Conservation (phyloP, 53 echinoderm and acorn worm genomes). For the Apostichopus leukothele region DNA sequence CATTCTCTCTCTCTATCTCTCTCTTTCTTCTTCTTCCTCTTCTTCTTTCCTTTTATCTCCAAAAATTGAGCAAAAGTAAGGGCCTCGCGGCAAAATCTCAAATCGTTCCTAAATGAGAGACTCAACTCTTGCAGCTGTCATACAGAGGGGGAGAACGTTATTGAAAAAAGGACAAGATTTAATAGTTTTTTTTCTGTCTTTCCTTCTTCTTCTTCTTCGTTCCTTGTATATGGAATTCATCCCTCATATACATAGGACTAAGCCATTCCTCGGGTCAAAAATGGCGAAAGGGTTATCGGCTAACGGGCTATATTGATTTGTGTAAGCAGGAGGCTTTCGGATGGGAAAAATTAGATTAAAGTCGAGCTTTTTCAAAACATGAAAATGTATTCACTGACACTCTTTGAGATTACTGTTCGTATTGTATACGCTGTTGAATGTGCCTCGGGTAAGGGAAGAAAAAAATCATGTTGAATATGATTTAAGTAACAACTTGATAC, state of each 20-base stretch:
- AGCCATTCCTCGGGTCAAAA: slow-evolving; percentile 43
- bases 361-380: slow-evolving; percentile 27
- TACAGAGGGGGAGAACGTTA: slow-evolving; percentile 17
- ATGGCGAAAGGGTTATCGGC: slow-evolving; percentile 43
- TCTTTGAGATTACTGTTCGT: slow-evolving; percentile 15
- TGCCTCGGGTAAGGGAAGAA: neutral
- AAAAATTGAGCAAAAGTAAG: slow-evolving; percentile 43
- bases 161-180: slow-evolving; percentile 35
- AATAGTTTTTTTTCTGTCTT: slow-evolving; percentile 17
- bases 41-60: neutral
- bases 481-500: no score
- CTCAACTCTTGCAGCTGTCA: slow-evolving; percentile 40
- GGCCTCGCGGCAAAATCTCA: slow-evolving; percentile 38
- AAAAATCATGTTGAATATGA: slow-evolving; percentile 24
- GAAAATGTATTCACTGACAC: slow-evolving; percentile 31
- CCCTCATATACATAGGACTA: neutral
- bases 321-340: slow-evolving; percentile 25
- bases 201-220: neutral
- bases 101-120: slow-evolving; percentile 43
- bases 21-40: slow-evolving; percentile 27
- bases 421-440: slow-evolving; percentile 8
- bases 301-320: slow-evolving; percentile 32
- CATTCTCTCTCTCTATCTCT: slow-evolving; percentile 33
- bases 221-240: neutral
- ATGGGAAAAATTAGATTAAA: slow-evolving; percentile 37